Evolutionary conservation across 2,888 invertebrate species (phyloP), one percentile per base, ranked within the genome.

Genomic region (Neocrepidodera transversa): DNA sequence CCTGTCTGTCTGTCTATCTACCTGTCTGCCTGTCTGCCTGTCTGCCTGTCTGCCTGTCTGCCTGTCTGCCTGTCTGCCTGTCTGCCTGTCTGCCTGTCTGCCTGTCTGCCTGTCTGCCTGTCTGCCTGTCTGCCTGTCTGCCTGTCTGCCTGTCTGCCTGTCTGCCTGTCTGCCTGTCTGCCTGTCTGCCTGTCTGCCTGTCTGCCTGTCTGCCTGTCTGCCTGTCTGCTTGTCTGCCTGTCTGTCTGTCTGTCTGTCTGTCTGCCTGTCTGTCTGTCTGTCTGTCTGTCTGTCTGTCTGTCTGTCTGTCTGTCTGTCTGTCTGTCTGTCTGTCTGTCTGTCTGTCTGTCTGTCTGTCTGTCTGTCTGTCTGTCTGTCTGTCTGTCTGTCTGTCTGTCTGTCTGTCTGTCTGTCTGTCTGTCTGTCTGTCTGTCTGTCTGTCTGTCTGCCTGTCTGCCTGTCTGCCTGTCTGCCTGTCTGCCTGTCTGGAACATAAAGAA

Each of bases 91-190:
- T 52, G 52, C 38, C 35, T 52, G 45, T 30, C 45, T 52, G 52
- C 23, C 47, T 52, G 58, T 43, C 43, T 52, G 58, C 38, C 58
- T 43, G 58, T 43, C 42, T 43, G 52, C 38, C 43, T 52, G 51
- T 43, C 51, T 43, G 58, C 30, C 52, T 52, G 52, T 20, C 52
- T 32, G 45, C 30, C 58, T 45, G 52, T 30, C 52, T 52, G 58
- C 38, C 58, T 52, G 58, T 43, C 30, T 52, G 52, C 38, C 43
- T 52, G 52, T 43, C 52, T 45, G 52, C 20, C 58, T 52, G 49
- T 36, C 57, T 53, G 50, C 18, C 32, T 42, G 30, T 52, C 30
- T 30, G 17, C 38, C 30, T 52, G 23, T 53, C 20, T 38, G 42
- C 38, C 35, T 52, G 42, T 52, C 35, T 35, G 35, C 38, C 35